Evolutionary conservation across 2,113 vertebrate species (phyloP), one percentile per base, ranked within the genome.

Genomic region (Pseudorasbora parva): DNA sequence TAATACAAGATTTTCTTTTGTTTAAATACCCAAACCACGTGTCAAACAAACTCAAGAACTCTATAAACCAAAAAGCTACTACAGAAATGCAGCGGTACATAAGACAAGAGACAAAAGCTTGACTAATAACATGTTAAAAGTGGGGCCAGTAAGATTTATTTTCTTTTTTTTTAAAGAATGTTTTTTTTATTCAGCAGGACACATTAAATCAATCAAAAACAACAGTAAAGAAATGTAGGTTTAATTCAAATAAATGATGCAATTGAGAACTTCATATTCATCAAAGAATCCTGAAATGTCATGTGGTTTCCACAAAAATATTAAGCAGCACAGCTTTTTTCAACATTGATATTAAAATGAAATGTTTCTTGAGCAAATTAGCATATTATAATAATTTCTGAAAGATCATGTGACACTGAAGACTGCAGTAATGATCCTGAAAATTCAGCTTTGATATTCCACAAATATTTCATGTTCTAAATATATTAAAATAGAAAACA

Each of bases 1-100:
- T 19, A 54, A 19, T 54, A 19, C 17, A 19, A 33, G 4, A 54
- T 30, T 33, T 74, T 30, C 17, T 21, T 76, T 56, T 37, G 27
- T n/a, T 56, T 76, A 33, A 76, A 76, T 54, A 11, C 51, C 4
- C 15, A 37, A 37, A 57, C 30, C 51, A n/a, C 33, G 27, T 57
- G 51, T 76, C 51, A 76, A 57, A 76, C 19, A 3, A n/a, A 76
- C 27, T 76, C 30, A 76, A 57, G 19, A 12, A 15, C 74, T 6
- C 30, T 15, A 15, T 77, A 23, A 37, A 51, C 25, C 3, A 9
- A 51, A 74, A 8, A 21, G 47, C 23, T 49, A 25, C 71, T 49
- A 27, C 7, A 15, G 25, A 27, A 27, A 74, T 17, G 23, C 3
- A 8, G 14, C 6, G 12, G 21, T 14, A 3, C 6, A 47, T 14